Percentiles rank a stretch among this genome's conserved stretches.
These are phyloP conservation scores for Ameiurus melas DNA, from an alignment of 2,113 vertebrate genomes.

Conservation along the genomic window DNA sequence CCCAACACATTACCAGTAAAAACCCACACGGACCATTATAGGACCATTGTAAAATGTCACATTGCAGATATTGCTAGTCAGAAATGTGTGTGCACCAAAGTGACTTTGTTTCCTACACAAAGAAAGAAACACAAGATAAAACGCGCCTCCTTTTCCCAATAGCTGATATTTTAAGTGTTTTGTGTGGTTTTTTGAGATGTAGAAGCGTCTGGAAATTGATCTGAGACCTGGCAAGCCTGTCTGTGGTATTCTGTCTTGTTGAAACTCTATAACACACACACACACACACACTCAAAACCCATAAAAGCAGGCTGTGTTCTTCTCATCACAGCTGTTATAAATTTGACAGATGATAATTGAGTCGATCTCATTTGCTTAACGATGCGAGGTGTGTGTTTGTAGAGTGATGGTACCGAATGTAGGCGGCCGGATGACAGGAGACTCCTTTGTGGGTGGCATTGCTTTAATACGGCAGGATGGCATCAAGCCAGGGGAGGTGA, in stretches of 20 bases:
- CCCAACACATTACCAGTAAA: too few relatives aligned
- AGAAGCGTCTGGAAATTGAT: neutral
- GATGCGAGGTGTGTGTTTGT: constrained; percentile 34
- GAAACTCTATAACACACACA: neutral
- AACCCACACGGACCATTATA: too few relatives aligned
- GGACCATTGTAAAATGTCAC: neutral
- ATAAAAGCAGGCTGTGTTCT: constrained; percentile 17
- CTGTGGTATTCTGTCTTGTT: neutral
- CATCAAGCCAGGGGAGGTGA: constrained; percentile 38
- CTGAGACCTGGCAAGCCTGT: constrained; percentile 8
- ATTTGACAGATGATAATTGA: constrained; percentile 60
- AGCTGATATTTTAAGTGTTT: neutral
- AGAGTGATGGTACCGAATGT: constrained; percentile 22
- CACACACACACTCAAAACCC: constrained; percentile 24
- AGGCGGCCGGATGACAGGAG: constrained; percentile 30
- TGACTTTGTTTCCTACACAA: neutral
- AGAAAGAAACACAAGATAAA: neutral
- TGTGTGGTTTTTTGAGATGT: neutral
- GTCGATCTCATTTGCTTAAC: constrained; percentile 59
- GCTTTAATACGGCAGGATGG: constrained; percentile 48
- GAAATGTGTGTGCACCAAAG: neutral
- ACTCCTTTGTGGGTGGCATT: constrained; percentile 33
- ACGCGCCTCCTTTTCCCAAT: neutral
- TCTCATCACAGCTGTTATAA: constrained; percentile 41
- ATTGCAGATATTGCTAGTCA: neutral